Base-by-base conservation (phyloP, 2,888 invertebrate genomes). In the Petrophora chlorosata region DNA sequence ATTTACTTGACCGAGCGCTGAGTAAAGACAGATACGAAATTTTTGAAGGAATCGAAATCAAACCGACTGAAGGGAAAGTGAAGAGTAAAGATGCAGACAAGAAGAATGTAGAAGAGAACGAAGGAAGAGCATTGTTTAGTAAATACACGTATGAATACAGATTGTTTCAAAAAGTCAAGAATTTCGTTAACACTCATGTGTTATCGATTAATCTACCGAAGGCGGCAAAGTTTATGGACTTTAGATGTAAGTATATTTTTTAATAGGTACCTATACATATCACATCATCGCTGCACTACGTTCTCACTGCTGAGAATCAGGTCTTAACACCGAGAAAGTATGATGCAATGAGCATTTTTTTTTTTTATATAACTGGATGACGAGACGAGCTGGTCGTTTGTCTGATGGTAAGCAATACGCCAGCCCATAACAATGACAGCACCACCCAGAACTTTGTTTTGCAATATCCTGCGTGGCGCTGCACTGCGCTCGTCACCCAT, bases 161-260 rank as follows among this genome's bases (percentile, higher is more conserved):
- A 69, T 70, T 93, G 53, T 77, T 91, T 48, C 91, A 92, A 56
- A 92, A 92, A 67, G 78, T 94, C 25, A 91, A 92, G 59, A 82
- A 91, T 60, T 94, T 92, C 67, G 84, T 92, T 2, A 86, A 91
- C 38, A 91, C 86, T 41, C 94, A 93, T 77, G 91, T 92, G 30
- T 68, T 95, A 15, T 92, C 93, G 17, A 92, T 95, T 5, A 93
- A 93, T 65, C 69, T 95, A 35, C 93, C 94, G 0, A 92, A 93
- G 70, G 92, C 94, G 7, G 94, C 94, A 0, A 89, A 93, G 54
- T 82, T 93, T 30, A 89, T 94, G 45, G 92, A 93, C 59, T 91
- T 94, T 50, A 85, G 92, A 71, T 92, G 93, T 93, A 79, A 89
- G 90, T 91, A 76, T 69, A 25, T 3, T 3, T n/a, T n/a, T 3